phyloP scores from a whole-genome alignment of 2,113 vertebrate genomes.

The Thamnaconus septentrionalis region DNA sequence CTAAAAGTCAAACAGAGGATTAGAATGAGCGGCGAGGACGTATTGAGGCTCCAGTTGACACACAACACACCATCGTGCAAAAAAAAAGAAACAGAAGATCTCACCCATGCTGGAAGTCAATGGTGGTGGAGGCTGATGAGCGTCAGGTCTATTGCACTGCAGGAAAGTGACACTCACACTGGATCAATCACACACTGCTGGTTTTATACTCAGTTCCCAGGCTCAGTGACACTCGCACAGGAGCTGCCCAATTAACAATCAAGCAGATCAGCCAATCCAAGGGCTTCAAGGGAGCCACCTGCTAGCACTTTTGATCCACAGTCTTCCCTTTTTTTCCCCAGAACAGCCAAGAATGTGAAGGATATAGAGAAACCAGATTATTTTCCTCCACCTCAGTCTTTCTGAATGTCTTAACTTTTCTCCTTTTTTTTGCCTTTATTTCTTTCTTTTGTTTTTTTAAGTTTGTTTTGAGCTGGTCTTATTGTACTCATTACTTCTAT shows the following conservation, averaged over 20 bases:
- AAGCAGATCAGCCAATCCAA: slow-evolving; percentile 25
- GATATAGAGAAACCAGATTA: too few species aligned
- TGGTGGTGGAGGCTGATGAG: not conserved
- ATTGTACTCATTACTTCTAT: too few species aligned
- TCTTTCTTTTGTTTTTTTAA: too few species aligned
- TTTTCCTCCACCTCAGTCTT: too few species aligned
- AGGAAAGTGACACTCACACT: not conserved
- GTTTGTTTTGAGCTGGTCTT: too few species aligned
- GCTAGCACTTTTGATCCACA: not conserved
- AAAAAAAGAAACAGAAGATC: not conserved
- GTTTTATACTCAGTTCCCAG: slow-evolving; percentile 28
- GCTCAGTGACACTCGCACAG: slow-evolving; percentile 21
- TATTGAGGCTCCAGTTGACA: not conserved
- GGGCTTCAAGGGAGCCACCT: not conserved
- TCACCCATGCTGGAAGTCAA: slow-evolving; percentile 38
- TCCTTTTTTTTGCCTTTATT: too few species aligned
- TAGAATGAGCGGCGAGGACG: not conserved
- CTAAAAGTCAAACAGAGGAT: not conserved
- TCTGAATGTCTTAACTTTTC: too few species aligned
- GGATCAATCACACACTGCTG: not conserved
- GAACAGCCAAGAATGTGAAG: too few species aligned
- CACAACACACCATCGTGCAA: not conserved
- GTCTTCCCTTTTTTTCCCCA: too few species aligned
- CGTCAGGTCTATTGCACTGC: not conserved
- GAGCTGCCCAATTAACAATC: slow-evolving; percentile 49